phyloP scores from a whole-genome alignment of 2,888 invertebrate species.

The Pandemis heparana region DNA sequence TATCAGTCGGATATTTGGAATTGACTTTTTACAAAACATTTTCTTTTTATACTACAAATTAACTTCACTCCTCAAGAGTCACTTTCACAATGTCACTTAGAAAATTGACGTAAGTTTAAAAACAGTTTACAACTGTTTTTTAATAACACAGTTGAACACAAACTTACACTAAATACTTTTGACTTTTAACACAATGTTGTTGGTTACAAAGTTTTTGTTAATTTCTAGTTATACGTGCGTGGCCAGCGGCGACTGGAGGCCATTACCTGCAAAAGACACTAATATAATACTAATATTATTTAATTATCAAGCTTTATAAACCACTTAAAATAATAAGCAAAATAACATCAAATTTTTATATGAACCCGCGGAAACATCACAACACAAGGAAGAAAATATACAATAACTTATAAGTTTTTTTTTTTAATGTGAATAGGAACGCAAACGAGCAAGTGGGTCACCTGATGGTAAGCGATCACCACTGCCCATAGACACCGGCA shows the following conservation, averaged over 20 bases:
- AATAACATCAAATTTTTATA: too few relatives aligned
- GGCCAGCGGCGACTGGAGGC: slow-evolving; percentile 82
- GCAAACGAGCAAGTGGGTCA: too few relatives aligned
- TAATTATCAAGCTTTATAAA: neutral
- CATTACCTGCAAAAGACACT: slow-evolving; percentile 72
- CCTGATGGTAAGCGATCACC: too few relatives aligned
- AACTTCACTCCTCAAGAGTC: slow-evolving; percentile 40
- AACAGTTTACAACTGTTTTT: slow-evolving; percentile 22
- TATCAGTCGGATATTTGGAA: slow-evolving; percentile 70
- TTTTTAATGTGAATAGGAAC: too few relatives aligned
- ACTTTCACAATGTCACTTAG: slow-evolving; percentile 21
- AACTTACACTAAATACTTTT: slow-evolving; percentile 23
- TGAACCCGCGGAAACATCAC: neutral
- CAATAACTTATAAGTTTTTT: too few relatives aligned
- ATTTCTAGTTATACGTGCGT: slow-evolving; percentile 86
- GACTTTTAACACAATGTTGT: slow-evolving; percentile 33
- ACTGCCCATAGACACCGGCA: too few relatives aligned
- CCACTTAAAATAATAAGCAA: neutral
- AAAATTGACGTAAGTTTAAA: slow-evolving; percentile 31
- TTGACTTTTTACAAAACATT: slow-evolving; percentile 63
- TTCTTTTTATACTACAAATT: neutral
- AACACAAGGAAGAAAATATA: too few relatives aligned
- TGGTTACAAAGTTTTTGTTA: slow-evolving; percentile 51
- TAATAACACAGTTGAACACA: slow-evolving; percentile 22
- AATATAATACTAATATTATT: slow-evolving; percentile 34